Evolutionary conservation across 1,140 invertebrate genomes (phyloP).

Genomic region (Brachionus plicatilis): DNA sequence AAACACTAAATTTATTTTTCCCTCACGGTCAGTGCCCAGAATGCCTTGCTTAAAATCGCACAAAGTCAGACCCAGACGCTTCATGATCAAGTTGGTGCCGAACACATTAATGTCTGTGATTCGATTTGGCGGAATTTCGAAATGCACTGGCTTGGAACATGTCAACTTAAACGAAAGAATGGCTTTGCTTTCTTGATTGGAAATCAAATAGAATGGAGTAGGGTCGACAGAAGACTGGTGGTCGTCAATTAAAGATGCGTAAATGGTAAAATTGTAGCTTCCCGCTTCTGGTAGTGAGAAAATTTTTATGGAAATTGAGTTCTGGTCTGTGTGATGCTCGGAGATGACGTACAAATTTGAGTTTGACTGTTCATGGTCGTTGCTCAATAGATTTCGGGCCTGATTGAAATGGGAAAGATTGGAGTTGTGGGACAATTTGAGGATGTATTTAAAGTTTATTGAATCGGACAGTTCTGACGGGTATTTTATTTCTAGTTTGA

Average conservation of each 20-base stretch:
- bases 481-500: conserved; percentile 17
- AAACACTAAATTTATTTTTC: conserved; percentile 28
- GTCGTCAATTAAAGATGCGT: background rate
- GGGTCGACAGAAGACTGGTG: background rate
- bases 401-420: background rate
- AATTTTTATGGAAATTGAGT: conserved; percentile 1
- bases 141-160: background rate
- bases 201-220: background rate
- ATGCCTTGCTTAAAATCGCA: conserved; percentile 25
- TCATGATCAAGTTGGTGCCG: conserved; percentile 11
- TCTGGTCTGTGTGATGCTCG: background rate
- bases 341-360: background rate
- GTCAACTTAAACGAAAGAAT: background rate
- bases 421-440: background rate
- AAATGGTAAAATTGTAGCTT: conserved; percentile 14
- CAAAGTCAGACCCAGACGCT: background rate
- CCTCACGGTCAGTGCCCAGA: conserved; percentile 33
- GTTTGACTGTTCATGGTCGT: background rate
- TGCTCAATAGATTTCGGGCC: background rate
- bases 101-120: conserved; percentile 29
- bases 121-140: conserved; percentile 23
- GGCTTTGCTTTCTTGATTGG: background rate
- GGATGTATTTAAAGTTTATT: conserved; percentile 5
- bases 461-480: background rate
- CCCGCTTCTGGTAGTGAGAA: background rate